Evolutionary conservation across 2,113 vertebrate genomes (phyloP), one percentile per base, ranked within the genome.

Genomic region (Syrrhaptes paradoxus): DNA sequence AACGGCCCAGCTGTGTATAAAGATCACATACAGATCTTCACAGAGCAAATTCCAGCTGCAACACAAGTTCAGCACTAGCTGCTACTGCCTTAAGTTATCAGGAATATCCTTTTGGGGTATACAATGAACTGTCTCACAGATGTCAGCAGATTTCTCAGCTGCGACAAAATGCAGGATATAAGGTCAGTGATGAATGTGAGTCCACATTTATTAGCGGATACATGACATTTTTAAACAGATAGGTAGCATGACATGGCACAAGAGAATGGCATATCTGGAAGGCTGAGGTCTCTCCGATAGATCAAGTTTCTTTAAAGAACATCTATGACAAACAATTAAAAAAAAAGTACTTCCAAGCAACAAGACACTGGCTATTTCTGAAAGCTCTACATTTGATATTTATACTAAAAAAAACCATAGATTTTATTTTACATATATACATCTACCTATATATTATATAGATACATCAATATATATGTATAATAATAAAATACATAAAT

Each of bases 1-100:
- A 80, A 77, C 3, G 29, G 32, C 7, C 19, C 65, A 66, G 14
- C 7, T 41, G 10, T 2, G 4, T 19, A 45, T 1, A 0, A 31
- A 48, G 20, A 61, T 25, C 1, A 59, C 12, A 48, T 1, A 57
- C 5, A 28, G 41, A 41, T 41, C 41, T 41, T 41, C 41, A 41
- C 41, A 41, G 41, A 43, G 8, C 28, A 59, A 25, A 65, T 46
- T 86, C n/a, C 79, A 80, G 10, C 19, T 48, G 29, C 78, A 54
- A 34, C 0, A 7, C 1, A 4, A 77, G 13, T 49, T 45, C 52
- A 73, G 36, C 51, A 28, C 22, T 17, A 70, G 29, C 48, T 61
- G 28, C 24, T 59, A 43, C 38, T 68, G 34, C 17, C 45, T 52
- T 16, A 54, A 41, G 2, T 70, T 51, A 76, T 3, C 7, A 9